Conservation (phyloP, 2,113 vertebrate genomes). For the Tetrao urogallus region DNA sequence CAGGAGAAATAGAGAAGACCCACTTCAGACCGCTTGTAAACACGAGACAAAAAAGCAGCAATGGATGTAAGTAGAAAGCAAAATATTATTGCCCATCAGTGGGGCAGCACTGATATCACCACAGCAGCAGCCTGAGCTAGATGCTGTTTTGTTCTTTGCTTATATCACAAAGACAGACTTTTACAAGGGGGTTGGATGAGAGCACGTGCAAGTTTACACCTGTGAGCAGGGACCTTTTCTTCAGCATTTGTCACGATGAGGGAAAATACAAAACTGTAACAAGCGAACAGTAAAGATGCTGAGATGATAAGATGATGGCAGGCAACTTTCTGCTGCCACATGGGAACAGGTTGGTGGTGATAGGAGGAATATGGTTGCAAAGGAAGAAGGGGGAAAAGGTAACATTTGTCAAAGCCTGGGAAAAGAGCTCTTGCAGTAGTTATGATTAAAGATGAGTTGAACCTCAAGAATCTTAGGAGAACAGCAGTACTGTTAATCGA, state of each 20-base stretch:
- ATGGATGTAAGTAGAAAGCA: not conserved
- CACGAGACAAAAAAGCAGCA: not conserved
- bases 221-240: not conserved
- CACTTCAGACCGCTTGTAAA: not conserved
- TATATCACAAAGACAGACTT: not conserved
- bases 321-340: not conserved
- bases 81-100: not conserved
- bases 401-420: not conserved
- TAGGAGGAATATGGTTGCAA: not conserved
- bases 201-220: not conserved
- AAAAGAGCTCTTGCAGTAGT: not conserved
- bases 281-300: not conserved
- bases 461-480: not conserved
- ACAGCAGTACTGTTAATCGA: not conserved
- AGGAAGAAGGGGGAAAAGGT: not conserved
- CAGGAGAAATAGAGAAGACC: not conserved
- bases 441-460: not conserved
- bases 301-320: accelerated
- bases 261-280: not conserved
- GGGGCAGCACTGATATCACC: not conserved
- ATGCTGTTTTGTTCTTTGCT: not conserved
- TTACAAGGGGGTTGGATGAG: not conserved
- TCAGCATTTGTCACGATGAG: not conserved
- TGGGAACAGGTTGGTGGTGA: accelerated
- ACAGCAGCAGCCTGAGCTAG: not conserved